Conservation (phyloP, 2,888 invertebrate genomes). For the Leptinotarsa peninsularis region DNA sequence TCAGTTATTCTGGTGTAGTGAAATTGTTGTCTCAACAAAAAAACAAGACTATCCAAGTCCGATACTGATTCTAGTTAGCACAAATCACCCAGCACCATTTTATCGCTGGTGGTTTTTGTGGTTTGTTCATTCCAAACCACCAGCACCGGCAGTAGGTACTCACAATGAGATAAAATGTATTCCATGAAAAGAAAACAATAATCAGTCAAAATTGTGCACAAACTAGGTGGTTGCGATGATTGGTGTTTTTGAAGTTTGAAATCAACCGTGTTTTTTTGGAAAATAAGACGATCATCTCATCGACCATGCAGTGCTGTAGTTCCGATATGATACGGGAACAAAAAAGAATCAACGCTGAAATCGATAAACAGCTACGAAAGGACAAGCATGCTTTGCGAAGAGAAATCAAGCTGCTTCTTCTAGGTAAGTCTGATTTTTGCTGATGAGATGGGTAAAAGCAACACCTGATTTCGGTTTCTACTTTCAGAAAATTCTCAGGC, state of each 20-base stretch:
- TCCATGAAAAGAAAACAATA: too few relatives aligned
- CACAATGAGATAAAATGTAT: too few relatives aligned
- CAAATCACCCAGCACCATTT: not conserved
- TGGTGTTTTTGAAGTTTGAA: too few relatives aligned
- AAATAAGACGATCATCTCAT: not conserved
- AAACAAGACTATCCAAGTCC: not conserved
- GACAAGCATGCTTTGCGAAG: slow-evolving; percentile 99
- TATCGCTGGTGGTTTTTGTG: slow-evolving; percentile 5
- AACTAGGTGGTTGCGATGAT: too few relatives aligned
- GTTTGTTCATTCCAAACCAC: not conserved
- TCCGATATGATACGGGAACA: slow-evolving; percentile 99
- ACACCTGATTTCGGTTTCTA: too few relatives aligned
- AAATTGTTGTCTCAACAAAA: too few relatives aligned
- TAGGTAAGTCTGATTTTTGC: slow-evolving; percentile 79
- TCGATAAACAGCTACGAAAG: slow-evolving; percentile 98
- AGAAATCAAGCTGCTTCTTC: slow-evolving; percentile 93
- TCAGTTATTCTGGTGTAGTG: too few relatives aligned
- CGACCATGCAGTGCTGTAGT: slow-evolving; percentile 98
- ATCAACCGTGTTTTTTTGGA: too few relatives aligned
- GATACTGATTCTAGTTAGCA: not conserved
- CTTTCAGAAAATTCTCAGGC: too few relatives aligned
- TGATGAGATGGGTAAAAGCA: too few relatives aligned
- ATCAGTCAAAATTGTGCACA: too few relatives aligned
- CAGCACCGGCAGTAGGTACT: too few relatives aligned
- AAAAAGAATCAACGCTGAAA: slow-evolving; percentile 99